Percentiles rank a stretch among this genome's conserved stretches.
These are phyloP conservation scores for Indicator indicator DNA, from an alignment of 2,113 vertebrate genomes.

Conservation along the genomic window DNA sequence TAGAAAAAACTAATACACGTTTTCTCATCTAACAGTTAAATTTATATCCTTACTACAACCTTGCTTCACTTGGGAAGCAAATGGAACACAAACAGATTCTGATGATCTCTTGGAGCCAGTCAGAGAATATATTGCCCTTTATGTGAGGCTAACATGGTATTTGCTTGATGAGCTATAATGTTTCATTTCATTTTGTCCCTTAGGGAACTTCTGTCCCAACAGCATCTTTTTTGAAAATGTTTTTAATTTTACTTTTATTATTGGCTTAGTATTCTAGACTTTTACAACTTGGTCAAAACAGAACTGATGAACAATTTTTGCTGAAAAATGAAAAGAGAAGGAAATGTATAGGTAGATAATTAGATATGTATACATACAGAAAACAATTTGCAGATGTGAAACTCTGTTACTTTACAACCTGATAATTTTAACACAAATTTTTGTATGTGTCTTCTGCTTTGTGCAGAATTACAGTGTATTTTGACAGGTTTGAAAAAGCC, in stretches of 20 bases:
- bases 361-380: neutral
- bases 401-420: neutral
- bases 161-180: constrained; percentile 4
- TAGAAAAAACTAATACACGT: neutral
- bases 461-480: neutral
- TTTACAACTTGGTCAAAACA: constrained; percentile 12
- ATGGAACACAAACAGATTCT: neutral
- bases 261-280: neutral
- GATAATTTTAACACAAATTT: neutral
- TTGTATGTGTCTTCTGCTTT: neutral
- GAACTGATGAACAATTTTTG: neutral
- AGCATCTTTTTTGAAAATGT: neutral
- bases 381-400: neutral
- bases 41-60: neutral
- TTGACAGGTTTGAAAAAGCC: neutral
- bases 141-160: neutral
- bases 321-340: neutral
- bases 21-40: constrained; percentile 5
- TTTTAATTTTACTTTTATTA: neutral
- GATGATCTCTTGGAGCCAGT: neutral
- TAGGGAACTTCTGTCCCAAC: neutral
- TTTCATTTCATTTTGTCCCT: constrained; percentile 15
- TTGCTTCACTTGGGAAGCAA: neutral
- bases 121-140: constrained; percentile 50
- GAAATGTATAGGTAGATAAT: neutral